Evolutionary conservation across 1,140 invertebrate species (phyloP), one percentile per base, ranked within the genome.

Genomic region (Apis dorsata): DNA sequence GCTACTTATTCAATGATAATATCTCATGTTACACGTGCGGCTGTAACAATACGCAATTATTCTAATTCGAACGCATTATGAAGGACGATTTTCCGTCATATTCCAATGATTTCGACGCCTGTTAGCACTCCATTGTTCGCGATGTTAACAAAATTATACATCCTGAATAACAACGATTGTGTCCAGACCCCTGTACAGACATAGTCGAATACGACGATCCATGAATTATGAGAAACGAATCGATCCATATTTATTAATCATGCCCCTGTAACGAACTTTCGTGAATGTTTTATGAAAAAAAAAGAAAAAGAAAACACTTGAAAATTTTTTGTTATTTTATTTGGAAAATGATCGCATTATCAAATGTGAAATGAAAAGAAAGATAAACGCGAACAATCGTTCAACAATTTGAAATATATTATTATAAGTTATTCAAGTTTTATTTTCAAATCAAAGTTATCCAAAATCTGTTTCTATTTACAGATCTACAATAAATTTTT

Each of bases 141-240:
- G 21, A 13, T 34, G 70, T 73, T 73, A 80, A 80, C 78, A 63
- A 80, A 73, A 73, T 80, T 73, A 80, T 63, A 71, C 78, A 80
- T 80, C 71, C 71, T 51, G 71, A 74, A 81, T 81, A 81, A 81
- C 79, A 81, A 81, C 59, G 79, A 81, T 66, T 65, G 71, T 65
- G 71, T 57, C 3, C 62, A 17, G 15, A 7, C 13, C 60, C 15
- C 34, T 44, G 34, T 13, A 5, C 7, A 28, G 21, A 34, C n/a
- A 17, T 44, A 57, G 10, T n/a, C 15, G 28, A 63, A 55, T 17
- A 44, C 28, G 17, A 15, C 3, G 44, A 3, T 44, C 17, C 34
- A 15, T 49, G n/a, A 44, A 49, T 34, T 17, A n/a, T 49, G 44
- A 71, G 68, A 28, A 63, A 63, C 24, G 63, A 34, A 79, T 62